Conservation (phyloP, 2,113 vertebrate genomes). For the Callaeas wilsoni region DNA sequence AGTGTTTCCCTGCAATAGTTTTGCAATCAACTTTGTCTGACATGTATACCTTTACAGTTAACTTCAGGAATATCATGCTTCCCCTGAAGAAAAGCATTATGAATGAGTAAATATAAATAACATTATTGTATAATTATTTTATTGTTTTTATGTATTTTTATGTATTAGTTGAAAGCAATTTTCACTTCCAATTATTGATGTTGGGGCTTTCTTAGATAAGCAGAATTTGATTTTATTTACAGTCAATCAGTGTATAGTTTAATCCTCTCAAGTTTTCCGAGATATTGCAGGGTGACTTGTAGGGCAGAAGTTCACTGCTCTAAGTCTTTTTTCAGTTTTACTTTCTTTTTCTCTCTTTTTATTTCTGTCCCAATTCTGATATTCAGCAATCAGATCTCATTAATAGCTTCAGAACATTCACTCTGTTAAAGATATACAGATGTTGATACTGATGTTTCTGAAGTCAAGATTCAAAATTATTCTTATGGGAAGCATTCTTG, state of each 20-base stretch:
- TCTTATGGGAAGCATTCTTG: background rate
- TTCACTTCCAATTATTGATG: background rate
- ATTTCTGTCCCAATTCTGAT: background rate
- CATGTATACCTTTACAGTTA: background rate
- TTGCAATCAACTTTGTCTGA: background rate
- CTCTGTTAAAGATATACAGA: background rate
- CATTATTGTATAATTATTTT: background rate
- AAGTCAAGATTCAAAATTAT: background rate
- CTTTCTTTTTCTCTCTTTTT: background rate
- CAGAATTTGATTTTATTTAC: background rate
- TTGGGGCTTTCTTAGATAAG: background rate
- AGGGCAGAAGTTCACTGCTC: background rate
- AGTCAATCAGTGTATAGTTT: background rate
- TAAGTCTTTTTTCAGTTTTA: background rate
- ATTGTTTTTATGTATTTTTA: background rate
- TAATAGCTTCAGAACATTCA: background rate
- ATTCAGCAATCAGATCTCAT: background rate
- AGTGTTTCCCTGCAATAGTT: background rate
- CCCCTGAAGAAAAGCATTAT: background rate
- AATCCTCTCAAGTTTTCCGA: background rate
- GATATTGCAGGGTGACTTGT: background rate
- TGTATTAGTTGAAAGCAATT: background rate
- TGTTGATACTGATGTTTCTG: background rate
- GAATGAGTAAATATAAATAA: background rate
- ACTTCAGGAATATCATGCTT: background rate